A percentile compares a stretch with the other conserved stretches of the same genome.
phyloP scores from a whole-genome alignment of 2,113 vertebrate species.

The Grus americana region DNA sequence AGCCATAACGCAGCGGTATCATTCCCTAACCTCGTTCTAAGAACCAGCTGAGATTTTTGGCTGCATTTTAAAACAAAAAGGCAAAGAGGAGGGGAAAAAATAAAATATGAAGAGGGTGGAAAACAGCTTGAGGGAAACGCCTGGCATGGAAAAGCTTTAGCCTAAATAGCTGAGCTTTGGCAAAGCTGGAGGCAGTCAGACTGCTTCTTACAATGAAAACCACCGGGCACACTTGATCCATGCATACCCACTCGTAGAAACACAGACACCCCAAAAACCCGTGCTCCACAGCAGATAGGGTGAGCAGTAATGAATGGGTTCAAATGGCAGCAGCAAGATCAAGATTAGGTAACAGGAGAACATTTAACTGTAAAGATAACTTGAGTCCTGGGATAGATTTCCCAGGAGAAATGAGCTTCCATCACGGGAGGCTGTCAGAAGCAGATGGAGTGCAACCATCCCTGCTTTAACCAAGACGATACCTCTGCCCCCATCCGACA shows the following conservation, averaged over 20 bases:
- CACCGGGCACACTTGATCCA: background rate
- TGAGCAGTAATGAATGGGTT: constrained; percentile 24
- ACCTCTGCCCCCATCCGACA: background rate
- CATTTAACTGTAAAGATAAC: background rate
- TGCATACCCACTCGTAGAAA: background rate
- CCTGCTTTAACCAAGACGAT: background rate
- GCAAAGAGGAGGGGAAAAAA: background rate
- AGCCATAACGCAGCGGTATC: background rate
- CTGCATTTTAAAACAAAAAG: constrained; percentile 57
- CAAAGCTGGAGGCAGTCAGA: constrained; percentile 49
- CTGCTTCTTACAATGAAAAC: constrained; percentile 39
- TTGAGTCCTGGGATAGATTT: background rate
- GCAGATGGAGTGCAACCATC: background rate
- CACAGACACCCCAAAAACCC: background rate
- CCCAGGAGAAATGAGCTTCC: background rate
- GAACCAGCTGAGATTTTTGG: constrained; percentile 63
- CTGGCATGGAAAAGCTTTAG: constrained; percentile 47
- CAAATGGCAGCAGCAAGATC: background rate
- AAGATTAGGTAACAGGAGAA: constrained; percentile 18
- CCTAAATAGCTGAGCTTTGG: constrained; percentile 44
- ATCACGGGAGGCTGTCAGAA: background rate
- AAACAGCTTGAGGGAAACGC: constrained; percentile 47
- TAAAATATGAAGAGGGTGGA: constrained; percentile 12
- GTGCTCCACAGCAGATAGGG: background rate
- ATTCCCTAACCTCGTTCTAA: background rate